Base-by-base conservation (phyloP, 2,888 invertebrate species). In the Brassicogethes aeneus region DNA sequence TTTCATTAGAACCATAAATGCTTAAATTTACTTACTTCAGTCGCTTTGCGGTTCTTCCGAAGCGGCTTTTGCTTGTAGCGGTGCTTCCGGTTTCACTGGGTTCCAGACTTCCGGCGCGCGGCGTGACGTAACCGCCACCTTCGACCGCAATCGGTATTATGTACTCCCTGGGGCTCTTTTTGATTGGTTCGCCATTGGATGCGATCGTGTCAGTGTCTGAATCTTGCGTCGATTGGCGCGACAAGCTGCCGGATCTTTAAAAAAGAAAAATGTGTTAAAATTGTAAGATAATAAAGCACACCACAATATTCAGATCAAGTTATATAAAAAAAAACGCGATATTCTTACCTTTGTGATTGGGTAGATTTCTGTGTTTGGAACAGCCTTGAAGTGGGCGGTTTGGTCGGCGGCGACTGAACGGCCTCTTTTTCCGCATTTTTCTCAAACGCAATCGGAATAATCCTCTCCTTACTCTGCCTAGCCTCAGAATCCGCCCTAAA, bases 61-160 rank as follows among this genome's bases (percentile, higher is more conserved):
- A 74, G 38, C 65, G 69, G 57, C 65, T 70, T 37, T 73, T 70
- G 61, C 71, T 75, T 34, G 74, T 74, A 32, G 73, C 73, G 15
- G 74, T 73, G 46, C 71, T 75, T 23, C 78, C 72, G 30, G 68
- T 70, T 43, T 85, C 85, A 2, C 73, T 74, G 12, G 85, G 85
- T 62, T 88, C 87, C 43, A 86, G 71, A 63, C 86, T 85, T 50
- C 85, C 81, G 44, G 77, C 77, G 43, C 80, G 73, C 15, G 86
- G 85, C 15, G 85, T 85, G 3, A 86, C 84, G 64, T 83, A 87
- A 45, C 89, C 90, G 46, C 88, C 89, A 53, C 90, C 91, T 66
- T 92, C 91, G 40, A 91, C 84, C 13, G 89, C 88, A 59, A 92
- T 91, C n/a, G 91, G 91, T 66, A 92, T 91, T 57, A 92, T 90